These are phyloP conservation scores for Heteractis magnifica DNA, from an alignment of 92 coral and sea anemone genomes.

Conservation along the genomic window DNA sequence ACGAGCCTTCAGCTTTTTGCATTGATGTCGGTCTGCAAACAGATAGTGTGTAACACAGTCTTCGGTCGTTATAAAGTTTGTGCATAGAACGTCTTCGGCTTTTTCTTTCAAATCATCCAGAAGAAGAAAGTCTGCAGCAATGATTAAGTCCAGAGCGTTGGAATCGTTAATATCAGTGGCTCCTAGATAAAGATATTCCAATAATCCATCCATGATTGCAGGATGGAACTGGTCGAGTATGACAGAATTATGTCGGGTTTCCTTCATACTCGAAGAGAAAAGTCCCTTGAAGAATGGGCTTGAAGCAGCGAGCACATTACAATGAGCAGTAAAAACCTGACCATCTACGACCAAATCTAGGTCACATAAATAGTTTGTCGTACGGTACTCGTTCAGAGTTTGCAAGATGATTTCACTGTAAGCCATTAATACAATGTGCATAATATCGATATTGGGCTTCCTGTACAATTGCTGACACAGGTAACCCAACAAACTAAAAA, in stretches of 20 bases:
- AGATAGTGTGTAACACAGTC: slow-evolving; percentile 39
- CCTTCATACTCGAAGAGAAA: slow-evolving; percentile 42
- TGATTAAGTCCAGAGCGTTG: slow-evolving; percentile 44
- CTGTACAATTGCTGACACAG: too few relatives aligned
- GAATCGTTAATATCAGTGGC: slow-evolving; percentile 29
- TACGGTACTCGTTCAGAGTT: slow-evolving; percentile 10
- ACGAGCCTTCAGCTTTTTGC: slow-evolving; percentile 24
- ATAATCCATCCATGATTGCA: slow-evolving; percentile 28
- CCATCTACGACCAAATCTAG: slow-evolving; percentile 48
- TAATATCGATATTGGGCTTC: too few relatives aligned
- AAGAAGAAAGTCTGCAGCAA: slow-evolving; percentile 54
- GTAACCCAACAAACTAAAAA: too few relatives aligned
- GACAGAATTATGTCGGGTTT: slow-evolving; percentile 17
- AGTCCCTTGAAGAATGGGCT: slow-evolving; percentile 52
- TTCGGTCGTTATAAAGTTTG: slow-evolving; percentile 10
- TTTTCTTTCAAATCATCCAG: slow-evolving; percentile 30
- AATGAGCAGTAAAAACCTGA: slow-evolving; percentile 44
- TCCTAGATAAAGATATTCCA: slow-evolving; percentile 57
- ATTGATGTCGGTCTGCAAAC: slow-evolving; percentile 42
- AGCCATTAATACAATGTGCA: not conserved
- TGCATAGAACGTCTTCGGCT: slow-evolving; percentile 20
- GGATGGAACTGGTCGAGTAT: slow-evolving; percentile 36
- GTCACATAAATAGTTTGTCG: slow-evolving; percentile 35
- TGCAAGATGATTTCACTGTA: not conserved
- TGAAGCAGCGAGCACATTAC: slow-evolving; percentile 47